Evolutionary conservation across 2,113 vertebrate species (phyloP).

Genomic region (Ptilonorhynchus violaceus): DNA sequence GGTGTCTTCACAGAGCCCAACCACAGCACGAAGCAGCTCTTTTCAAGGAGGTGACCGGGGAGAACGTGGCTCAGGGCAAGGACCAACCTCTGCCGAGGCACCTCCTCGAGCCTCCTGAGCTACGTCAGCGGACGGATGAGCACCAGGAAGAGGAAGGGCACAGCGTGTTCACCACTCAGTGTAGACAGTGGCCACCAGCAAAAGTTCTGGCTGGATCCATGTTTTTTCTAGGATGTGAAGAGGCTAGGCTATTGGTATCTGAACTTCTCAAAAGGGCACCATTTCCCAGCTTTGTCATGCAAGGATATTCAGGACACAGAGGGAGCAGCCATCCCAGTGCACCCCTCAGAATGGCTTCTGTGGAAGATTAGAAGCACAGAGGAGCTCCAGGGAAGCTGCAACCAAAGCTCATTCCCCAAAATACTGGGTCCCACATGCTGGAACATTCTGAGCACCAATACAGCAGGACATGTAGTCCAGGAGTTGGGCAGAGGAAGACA

Average conservation of each 20-base stretch:
- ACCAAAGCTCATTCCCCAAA: neutral
- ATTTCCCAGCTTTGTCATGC: neutral
- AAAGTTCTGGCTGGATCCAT: neutral
- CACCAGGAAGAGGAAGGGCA: neutral
- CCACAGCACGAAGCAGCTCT: neutral
- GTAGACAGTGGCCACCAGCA: accelerated
- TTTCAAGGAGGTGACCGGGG: neutral
- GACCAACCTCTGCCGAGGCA: neutral
- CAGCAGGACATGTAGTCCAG: neutral
- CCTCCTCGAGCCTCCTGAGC: neutral
- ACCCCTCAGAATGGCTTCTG: neutral
- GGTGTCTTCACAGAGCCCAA: neutral
- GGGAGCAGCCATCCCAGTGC: neutral
- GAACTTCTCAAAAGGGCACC: neutral
- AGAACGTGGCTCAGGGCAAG: neutral
- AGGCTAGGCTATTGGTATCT: neutral
- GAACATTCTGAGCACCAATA: neutral
- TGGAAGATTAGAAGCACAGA: neutral
- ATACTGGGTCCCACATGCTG: neutral
- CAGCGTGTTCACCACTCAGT: neutral
- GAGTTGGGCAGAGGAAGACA: neutral
- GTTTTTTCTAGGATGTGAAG: neutral
- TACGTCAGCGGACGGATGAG: accelerated
- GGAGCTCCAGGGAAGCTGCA: neutral
- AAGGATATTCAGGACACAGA: neutral